These are phyloP conservation scores for Felis chaus DNA, from an alignment of 2,113 vertebrate species.

Conservation along the genomic window DNA sequence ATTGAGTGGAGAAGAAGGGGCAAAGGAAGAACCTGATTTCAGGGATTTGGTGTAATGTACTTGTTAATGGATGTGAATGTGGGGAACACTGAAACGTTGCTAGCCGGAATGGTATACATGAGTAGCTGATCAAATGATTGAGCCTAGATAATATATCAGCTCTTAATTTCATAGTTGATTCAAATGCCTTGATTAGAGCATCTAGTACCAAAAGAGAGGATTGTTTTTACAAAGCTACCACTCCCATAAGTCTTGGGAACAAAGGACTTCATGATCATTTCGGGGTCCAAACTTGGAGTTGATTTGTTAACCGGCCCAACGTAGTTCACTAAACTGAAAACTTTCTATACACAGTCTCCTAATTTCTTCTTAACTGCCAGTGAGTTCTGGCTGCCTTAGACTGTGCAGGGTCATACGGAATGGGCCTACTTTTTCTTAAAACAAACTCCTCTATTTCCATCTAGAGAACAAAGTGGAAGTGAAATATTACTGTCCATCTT, in stretches of 20 bases:
- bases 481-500: background rate
- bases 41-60: background rate
- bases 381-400: background rate
- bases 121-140: slow-evolving; percentile 30
- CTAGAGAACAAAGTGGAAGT: slow-evolving; percentile 51
- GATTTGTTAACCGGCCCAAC: slow-evolving; percentile 7
- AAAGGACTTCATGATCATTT: slow-evolving; percentile 30
- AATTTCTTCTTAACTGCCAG: slow-evolving; percentile 32
- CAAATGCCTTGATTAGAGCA: slow-evolving; percentile 50
- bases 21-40: background rate
- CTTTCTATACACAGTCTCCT: background rate
- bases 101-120: background rate
- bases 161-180: slow-evolving; percentile 53
- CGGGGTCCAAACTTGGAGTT: background rate
- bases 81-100: background rate
- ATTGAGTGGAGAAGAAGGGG: background rate
- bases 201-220: background rate
- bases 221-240: slow-evolving; percentile 34
- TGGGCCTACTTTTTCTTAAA: slow-evolving; percentile 5
- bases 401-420: background rate
- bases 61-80: background rate
- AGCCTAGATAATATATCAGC: background rate
- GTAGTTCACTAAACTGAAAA: slow-evolving; percentile 16
- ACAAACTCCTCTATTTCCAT: background rate
- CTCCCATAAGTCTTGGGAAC: slow-evolving; percentile 12